Evolutionary conservation across 2,888 invertebrate species (phyloP).

Genomic region (Stenodera caucasica): DNA sequence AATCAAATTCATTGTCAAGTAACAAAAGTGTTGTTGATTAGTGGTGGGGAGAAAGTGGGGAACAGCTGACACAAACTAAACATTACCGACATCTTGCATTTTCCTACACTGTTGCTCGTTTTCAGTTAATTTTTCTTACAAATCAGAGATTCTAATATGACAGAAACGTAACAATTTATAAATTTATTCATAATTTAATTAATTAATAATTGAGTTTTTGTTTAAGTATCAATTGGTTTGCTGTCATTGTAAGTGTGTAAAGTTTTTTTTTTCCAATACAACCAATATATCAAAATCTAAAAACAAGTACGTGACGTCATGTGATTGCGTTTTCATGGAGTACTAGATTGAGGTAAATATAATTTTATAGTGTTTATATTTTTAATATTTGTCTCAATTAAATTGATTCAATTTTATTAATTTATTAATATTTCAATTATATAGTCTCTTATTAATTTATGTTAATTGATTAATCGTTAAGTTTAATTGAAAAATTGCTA

Average conservation of each 20-base stretch:
- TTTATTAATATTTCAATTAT: background rate
- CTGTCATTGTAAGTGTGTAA: constrained; percentile 43
- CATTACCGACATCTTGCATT: constrained; percentile 53
- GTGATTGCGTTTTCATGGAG: constrained; percentile 55
- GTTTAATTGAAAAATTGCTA: constrained; percentile 37
- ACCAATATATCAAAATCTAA: background rate
- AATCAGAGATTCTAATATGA: constrained; percentile 46
- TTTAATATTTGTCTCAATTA: background rate
- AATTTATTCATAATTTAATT: constrained; percentile 38
- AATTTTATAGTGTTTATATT: constrained; percentile 36
- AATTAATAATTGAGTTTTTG: constrained; percentile 38
- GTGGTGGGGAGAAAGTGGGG: constrained; percentile 46
- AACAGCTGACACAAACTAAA: constrained; percentile 56
- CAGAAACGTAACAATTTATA: constrained; percentile 49
- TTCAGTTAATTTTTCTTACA: constrained; percentile 23
- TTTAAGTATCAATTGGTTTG: constrained; percentile 36
- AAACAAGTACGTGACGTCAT: constrained; percentile 53
- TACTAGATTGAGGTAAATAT: constrained; percentile 51
- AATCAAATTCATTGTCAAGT: constrained; percentile 42
- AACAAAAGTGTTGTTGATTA: constrained; percentile 9
- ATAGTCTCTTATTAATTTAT: background rate
- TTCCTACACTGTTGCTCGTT: constrained; percentile 36
- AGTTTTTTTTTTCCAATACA: constrained; percentile 39
- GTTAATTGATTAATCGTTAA: constrained; percentile 31
- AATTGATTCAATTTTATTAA: background rate